Base-by-base conservation (phyloP, 2,113 vertebrate species). In the Pica pica region DNA sequence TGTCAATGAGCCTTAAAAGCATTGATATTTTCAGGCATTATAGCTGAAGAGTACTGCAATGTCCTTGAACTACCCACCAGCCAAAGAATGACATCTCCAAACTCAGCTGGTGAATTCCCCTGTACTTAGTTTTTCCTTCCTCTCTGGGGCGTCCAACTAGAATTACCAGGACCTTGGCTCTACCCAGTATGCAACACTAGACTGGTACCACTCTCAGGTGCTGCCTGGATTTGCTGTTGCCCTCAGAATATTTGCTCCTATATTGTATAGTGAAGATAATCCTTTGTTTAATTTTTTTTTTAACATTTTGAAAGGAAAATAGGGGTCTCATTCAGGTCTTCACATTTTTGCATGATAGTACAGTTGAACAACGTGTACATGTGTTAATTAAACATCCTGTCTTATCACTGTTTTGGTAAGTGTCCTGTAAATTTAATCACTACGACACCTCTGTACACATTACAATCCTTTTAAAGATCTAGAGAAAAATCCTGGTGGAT, bases 381-480 rank as follows among this genome's bases (percentile, higher is more conserved):
- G 71, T 83, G 67, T 90, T 96, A 94, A 93, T 95, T 91, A 95
- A 96, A 94, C 93, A 90, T 59, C 42, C 49, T 21, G 88, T 97
- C 82, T 94, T 97, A 96, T 97, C 96, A 83, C 87, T 93, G 85
- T 96, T 97, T 95, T 96, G 91, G 83, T 94, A 90, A 97, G 79
- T 94, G 79, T 97, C 85, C 90, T 92, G 63, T 93, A 94, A 97
- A 95, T 96, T 96, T 96, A 94, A 93, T 95, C 92, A 96, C 92
- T 97, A 39, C 10, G 67, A 95, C 91, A 86, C 95, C 77, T 97
- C 93, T 97, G 93, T 97, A 95, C 86, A 97, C 90, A 96, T 95
- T 97, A 76, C 80, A 97, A 87, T 97, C 88, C 93, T 97, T 97
- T 97, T 96, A 96, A 97, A 97, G 93, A 97, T 96, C 95, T 97